Evolutionary conservation across 2,888 invertebrate species (phyloP).

Genomic region (Noctua pronuba): DNA sequence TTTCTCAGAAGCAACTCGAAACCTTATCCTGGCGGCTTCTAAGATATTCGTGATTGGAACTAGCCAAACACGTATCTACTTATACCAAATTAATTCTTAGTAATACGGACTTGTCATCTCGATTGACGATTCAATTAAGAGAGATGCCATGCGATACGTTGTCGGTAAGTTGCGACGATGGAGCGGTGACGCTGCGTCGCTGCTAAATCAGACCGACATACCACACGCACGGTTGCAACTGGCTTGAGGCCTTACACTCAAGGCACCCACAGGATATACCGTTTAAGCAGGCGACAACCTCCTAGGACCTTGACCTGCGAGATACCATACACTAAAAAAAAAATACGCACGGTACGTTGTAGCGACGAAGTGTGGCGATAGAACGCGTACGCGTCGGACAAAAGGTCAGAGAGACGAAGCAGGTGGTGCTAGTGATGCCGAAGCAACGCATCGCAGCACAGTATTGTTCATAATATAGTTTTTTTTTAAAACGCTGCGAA

Average conservation of each 20-base stretch:
- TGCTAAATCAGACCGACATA: neutral
- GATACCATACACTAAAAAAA: too few species aligned
- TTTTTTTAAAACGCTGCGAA: neutral
- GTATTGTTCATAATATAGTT: neutral
- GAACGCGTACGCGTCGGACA: neutral
- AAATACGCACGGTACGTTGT: neutral
- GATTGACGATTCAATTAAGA: slow-evolving; percentile 49
- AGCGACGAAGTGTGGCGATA: neutral
- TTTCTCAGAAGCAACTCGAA: neutral
- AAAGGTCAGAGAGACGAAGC: neutral
- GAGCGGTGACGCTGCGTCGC: neutral
- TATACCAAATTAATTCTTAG: neutral
- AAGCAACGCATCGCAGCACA: neutral
- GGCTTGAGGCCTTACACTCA: neutral
- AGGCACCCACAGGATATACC: neutral
- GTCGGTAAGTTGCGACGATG: neutral
- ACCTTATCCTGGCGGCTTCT: neutral
- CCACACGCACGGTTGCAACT: neutral
- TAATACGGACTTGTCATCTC: neutral
- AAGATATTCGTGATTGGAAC: neutral
- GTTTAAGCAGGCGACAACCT: too few species aligned
- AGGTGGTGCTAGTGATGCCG: too few species aligned
- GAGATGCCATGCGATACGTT: neutral
- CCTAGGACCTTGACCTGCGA: too few species aligned
- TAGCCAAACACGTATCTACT: neutral